Percentiles rank a stretch among this genome's conserved stretches.
These are phyloP conservation scores for Potamilus streckersoni DNA, from an alignment of 1,140 invertebrate genomes.

Conservation along the genomic window DNA sequence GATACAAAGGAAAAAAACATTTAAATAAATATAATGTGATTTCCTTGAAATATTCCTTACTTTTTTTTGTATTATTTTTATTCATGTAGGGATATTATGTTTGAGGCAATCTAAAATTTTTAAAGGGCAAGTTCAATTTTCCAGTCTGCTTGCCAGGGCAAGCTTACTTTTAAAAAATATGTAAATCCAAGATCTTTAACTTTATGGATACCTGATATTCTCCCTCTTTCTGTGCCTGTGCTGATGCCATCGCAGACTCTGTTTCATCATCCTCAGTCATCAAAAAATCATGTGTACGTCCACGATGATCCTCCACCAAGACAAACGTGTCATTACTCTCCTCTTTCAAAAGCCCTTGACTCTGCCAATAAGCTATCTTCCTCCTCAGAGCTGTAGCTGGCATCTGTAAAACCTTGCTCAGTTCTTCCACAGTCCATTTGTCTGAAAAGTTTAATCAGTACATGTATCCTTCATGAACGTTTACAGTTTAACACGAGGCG, in stretches of 20 bases:
- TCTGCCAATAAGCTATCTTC: constrained; percentile 91
- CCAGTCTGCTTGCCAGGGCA: no score
- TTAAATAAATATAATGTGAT: no score
- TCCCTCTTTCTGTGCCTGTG: constrained; percentile 91
- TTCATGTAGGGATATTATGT: no score
- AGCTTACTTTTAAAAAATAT: no score
- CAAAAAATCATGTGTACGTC: constrained; percentile 70
- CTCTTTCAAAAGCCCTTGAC: constrained; percentile 81
- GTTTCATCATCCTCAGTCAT: constrained; percentile 90
- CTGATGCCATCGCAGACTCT: constrained; percentile 93
- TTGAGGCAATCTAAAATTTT: no score
- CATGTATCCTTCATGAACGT: no score
- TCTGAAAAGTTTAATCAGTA: constrained; percentile 64
- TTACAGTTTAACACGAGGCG: no score
- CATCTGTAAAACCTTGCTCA: constrained; percentile 86
- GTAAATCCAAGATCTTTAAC: no score
- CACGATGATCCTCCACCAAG: constrained; percentile 79
- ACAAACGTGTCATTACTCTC: constrained; percentile 80
- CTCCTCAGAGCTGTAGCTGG: constrained; percentile 84
- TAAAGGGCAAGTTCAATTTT: no score
- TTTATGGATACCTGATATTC: constrained; percentile 70
- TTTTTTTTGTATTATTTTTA: no score
- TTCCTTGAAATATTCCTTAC: no score
- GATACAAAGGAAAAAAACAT: background rate
- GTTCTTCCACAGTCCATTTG: constrained; percentile 86